Evolutionary conservation across 2,113 vertebrate species (phyloP), one percentile per base, ranked within the genome.

Genomic region (Platichthys stellatus): DNA sequence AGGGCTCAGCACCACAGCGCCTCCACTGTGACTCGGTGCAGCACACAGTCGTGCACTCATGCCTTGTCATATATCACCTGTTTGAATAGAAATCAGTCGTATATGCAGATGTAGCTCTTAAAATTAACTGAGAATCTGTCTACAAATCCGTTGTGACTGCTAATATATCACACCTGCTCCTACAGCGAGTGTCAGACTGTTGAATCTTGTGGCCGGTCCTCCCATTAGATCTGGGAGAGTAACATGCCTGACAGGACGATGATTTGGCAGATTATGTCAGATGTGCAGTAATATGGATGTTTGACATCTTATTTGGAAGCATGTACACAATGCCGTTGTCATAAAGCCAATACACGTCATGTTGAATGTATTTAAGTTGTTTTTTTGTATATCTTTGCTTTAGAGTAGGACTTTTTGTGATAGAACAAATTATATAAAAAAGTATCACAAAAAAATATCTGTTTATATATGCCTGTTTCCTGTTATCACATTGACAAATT

Each of bases 161-260:
- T 82, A 61, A 57, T 69, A 61, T 43, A 78, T 76, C 26, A 20
- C 63, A 53, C 20, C 40, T 15, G 35, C 21, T 49, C 40, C 51
- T 14, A n/a, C 59, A 7, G 2, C 54, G 12, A 20, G 18, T 28
- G 43, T 54, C 40, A 76, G 76, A 69, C 51, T 82, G 62, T 80
- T 73, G 75, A 11, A n/a, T 68, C 28, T 77, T 72, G n/a, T 18
- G 74, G 61, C 49, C 38, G 28, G 10, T 20, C 12, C 51, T 72
- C 49, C 6, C 10, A 21, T 58, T 59, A 31, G 28, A n/a, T 61
- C n/a, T 47, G 2, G 53, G 17, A 26, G 23, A 76, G 31, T 63
- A n/a, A 4, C 2, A 20, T 10, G 45, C 35, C 43, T 54, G 7
- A 54, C 10, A 62, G 53, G 21, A 40, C 18, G 47, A 49, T 18